Base-by-base conservation (phyloP, 2,113 vertebrate genomes). In the Sprattus sprattus region DNA sequence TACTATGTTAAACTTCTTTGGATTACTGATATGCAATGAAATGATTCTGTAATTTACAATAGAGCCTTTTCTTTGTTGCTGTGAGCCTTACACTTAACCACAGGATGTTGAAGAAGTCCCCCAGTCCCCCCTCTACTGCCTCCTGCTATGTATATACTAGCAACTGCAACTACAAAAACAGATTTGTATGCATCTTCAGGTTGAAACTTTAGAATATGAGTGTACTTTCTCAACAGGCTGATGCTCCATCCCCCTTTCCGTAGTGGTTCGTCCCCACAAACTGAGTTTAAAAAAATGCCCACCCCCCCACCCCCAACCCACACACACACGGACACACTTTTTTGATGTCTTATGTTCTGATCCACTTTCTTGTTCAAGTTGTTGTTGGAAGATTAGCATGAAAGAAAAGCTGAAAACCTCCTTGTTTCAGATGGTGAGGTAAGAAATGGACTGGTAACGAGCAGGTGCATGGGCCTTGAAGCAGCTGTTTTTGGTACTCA, bases 401-500 rank as follows among this genome's bases (percentile, higher is more conserved):
- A 84, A 91, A 92, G 39, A 92, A 93, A 93, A 90, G 28, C 20
- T 46, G 93, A 91, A 92, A 86, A 88, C 25, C 89, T 91, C 91
- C 84, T 93, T 95, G 93, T 95, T 95, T 95, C 92, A 91, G 87
- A 83, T 93, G 92, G 93, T 57, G 92, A 95, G 94, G 94, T 95
- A 92, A 92, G 95, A 60, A 96, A 94, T 94, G 95, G 95, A 90
- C 95, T 95, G 95, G 93, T 94, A 91, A 92, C 93, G 93, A 94
- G 96, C 96, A 97, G 96, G 96, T 97, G 96, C 95, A 95, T 87
- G 89, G 94, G 90, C 93, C 92, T 92, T 32, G 89, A 94, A 95
- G 95, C 96, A 97, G 96, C 96, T 97, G 96, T 94, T 95, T 93
- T 89, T 87, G 90, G 94, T 93, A 94, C 93, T 95, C 93, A 91